Conservation (phyloP, 2,888 invertebrate species). For the Polydrusus pterygomalis region DNA sequence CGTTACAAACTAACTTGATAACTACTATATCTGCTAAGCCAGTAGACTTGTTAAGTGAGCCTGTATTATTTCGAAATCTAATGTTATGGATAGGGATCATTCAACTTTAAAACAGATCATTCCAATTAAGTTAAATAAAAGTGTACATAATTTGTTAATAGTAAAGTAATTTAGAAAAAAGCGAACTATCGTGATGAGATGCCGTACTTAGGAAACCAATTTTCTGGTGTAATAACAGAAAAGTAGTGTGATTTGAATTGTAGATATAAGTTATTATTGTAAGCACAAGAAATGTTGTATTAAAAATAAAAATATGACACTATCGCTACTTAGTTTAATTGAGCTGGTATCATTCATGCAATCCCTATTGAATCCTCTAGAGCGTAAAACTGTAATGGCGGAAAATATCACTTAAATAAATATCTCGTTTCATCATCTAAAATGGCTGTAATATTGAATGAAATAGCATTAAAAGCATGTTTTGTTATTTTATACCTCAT, state of each 20-base stretch:
- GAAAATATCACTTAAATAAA: conserved; percentile 7
- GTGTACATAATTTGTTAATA: conserved; percentile 48
- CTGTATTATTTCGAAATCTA: no score
- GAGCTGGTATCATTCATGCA: conserved; percentile 47
- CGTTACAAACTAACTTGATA: no score
- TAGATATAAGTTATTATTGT: conserved; percentile 70
- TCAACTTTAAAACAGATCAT: conserved; percentile 16
- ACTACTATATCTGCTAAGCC: no score
- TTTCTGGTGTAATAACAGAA: conserved; percentile 61
- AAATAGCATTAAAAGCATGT: background rate
- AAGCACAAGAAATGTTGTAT: conserved; percentile 69
- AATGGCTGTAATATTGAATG: conserved; percentile 9
- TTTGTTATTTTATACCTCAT: background rate
- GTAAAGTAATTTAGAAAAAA: conserved; percentile 29
- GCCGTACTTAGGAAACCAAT: conserved; percentile 57
- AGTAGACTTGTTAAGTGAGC: no score
- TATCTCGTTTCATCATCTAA: conserved; percentile 6
- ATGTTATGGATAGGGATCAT: background rate
- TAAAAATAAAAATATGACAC: conserved; percentile 68
- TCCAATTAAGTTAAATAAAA: conserved; percentile 16
- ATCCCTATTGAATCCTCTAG: conserved; percentile 28
- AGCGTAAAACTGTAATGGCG: conserved; percentile 40
- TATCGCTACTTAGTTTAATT: conserved; percentile 66
- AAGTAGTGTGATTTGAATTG: conserved; percentile 71
- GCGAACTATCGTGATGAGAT: conserved; percentile 50